Conservation (phyloP, 2,113 vertebrate genomes). For the Myrmecobius fasciatus region DNA sequence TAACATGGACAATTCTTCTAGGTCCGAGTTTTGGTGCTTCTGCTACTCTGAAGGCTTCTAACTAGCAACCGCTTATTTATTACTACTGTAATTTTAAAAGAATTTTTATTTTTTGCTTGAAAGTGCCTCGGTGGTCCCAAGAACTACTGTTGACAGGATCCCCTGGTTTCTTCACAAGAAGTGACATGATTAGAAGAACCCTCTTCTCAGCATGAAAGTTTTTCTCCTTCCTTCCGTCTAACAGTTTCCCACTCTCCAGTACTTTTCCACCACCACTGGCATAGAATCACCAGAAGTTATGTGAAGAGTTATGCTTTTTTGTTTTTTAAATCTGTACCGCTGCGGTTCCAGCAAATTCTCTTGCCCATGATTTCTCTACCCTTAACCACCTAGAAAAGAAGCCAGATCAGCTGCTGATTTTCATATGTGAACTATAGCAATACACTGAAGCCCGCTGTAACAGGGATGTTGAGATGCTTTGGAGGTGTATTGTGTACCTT, state of each 20-base stretch:
- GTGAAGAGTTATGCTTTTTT: slow-evolving; percentile 30
- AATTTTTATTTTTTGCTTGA: slow-evolving; percentile 65
- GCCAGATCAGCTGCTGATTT: slow-evolving; percentile 47
- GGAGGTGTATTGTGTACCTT: slow-evolving; percentile 73
- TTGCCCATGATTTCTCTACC: slow-evolving; percentile 62
- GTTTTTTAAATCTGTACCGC: slow-evolving; percentile 49
- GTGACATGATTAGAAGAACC: slow-evolving; percentile 58
- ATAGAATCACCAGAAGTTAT: neutral
- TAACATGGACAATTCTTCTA: slow-evolving; percentile 48
- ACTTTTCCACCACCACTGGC: slow-evolving; percentile 37
- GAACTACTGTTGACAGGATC: slow-evolving; percentile 66
- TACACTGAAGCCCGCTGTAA: slow-evolving; percentile 8
- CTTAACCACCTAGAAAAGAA: slow-evolving; percentile 7
- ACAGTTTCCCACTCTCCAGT: slow-evolving; percentile 43
- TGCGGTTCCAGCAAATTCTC: slow-evolving; percentile 14
- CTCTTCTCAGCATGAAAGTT: slow-evolving; percentile 60
- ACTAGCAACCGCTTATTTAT: slow-evolving; percentile 76
- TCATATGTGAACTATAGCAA: neutral
- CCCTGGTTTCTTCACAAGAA: slow-evolving; percentile 64
- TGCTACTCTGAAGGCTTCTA: slow-evolving; percentile 65
- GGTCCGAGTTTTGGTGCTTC: slow-evolving; percentile 50
- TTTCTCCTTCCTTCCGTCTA: neutral
- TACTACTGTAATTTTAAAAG: slow-evolving; percentile 73
- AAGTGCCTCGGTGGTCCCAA: slow-evolving; percentile 81
- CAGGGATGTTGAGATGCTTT: slow-evolving; percentile 8